phyloP scores from a whole-genome alignment of 2,797 vertebrate genomes.

The Cryptoprocta ferox region DNA sequence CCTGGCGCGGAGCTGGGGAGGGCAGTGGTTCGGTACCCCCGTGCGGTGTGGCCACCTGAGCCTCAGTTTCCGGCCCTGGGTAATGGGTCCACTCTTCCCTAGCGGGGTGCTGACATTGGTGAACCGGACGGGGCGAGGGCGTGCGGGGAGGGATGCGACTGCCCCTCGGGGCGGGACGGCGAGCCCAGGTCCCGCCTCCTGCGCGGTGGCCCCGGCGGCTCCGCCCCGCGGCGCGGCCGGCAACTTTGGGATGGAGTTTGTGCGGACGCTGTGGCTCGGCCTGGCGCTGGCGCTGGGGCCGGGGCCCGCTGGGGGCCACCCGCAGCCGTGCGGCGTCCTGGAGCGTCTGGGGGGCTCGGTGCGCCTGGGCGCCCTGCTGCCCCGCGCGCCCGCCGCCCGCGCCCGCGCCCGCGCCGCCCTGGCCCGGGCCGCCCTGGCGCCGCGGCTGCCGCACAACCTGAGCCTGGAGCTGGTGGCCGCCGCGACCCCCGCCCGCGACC shows the following conservation, averaged over 20 bases:
- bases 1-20: not conserved
- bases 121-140: not conserved
- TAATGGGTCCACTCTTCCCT: not conserved
- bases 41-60: not conserved
- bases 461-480: conserved; percentile 91
- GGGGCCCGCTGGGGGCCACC: conserved; percentile 87
- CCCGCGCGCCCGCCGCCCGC: conserved; percentile 84
- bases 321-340: conserved; percentile 91
- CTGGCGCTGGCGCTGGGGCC: conserved; percentile 63
- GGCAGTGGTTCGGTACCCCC: not conserved
- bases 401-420: conserved; percentile 89
- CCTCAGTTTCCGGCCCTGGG: not conserved
- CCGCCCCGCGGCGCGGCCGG: not conserved
- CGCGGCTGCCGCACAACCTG: conserved; percentile 90
- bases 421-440: conserved; percentile 82
- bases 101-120: not conserved
- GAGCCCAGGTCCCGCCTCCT: not conserved
- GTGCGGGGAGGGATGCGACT: not conserved
- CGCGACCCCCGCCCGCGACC: conserved; percentile 88
- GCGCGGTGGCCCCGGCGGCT: not conserved
- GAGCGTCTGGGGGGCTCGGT: conserved; percentile 88
- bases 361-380: conserved; percentile 92
- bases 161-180: not conserved
- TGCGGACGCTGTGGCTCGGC: conserved; percentile 17
- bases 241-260: conserved; percentile 70